These are phyloP conservation scores for Dromaius novaehollandiae DNA, from an alignment of 2,113 vertebrate species.

Conservation along the genomic window DNA sequence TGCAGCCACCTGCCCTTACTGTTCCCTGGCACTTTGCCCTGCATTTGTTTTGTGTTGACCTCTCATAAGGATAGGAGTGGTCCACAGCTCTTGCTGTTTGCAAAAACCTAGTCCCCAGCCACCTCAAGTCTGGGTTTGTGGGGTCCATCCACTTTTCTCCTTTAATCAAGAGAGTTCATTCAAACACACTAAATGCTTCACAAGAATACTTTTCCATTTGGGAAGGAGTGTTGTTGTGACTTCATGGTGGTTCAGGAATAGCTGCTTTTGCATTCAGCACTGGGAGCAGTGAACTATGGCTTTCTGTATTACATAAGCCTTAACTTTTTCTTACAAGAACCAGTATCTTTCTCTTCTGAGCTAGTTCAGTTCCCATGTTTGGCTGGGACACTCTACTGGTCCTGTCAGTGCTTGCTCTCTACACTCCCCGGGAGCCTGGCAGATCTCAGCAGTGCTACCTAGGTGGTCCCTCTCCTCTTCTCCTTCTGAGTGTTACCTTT, in stretches of 20 bases:
- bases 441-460: not conserved
- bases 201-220: no score
- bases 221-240: not conserved
- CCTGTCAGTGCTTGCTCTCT: not conserved
- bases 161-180: not conserved
- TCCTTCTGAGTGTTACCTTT: not conserved
- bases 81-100: accelerated
- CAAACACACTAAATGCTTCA: not conserved
- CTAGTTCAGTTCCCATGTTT: not conserved
- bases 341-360: accelerated
- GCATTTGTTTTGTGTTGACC: not conserved
- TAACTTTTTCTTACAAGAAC: not conserved
- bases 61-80: not conserved
- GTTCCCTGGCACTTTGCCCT: not conserved
- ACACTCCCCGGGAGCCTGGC: accelerated
- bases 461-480: not conserved
- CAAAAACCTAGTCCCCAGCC: not conserved
- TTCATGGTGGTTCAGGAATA: not conserved
- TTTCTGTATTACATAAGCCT: not conserved
- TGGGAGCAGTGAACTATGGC: not conserved
- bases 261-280: not conserved
- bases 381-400: not conserved
- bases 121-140: accelerated
- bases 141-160: not conserved
- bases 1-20: not conserved